Base-by-base conservation (phyloP, 2,113 vertebrate species). In the Symphodus melops region DNA sequence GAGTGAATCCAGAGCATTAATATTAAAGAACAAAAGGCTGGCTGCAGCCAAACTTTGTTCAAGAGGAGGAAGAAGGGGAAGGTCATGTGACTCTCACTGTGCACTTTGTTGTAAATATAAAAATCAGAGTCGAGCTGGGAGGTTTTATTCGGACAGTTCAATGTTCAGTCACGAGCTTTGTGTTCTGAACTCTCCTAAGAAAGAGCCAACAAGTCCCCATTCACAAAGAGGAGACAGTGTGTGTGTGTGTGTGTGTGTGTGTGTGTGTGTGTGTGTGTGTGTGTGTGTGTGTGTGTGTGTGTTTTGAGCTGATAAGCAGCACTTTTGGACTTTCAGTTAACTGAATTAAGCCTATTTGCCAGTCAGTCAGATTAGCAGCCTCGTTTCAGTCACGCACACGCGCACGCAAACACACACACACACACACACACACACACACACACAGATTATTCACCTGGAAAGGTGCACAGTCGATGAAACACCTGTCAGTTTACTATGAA, bases 221-320 rank as follows among this genome's bases (percentile, higher is more conserved):
- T 6, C 19, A 51, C 19, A n/a, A n/a, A n/a, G n/a, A n/a, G n/a
- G n/a, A n/a, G n/a, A n/a, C n/a, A n/a, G 53, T 28, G 53, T 28
- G 21, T 55, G 53, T 55, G 23, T 55, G 52, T 53, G 53, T 28
- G 53, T 28, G 21, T 55, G 53, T 55, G 23, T 55, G 52, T 53
- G 52, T 53, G 10, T 54, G 21, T 54, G 1, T 12, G 52, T 25
- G 21, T 23, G 20, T 25, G 11, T 53, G 21, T 53, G 21, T 14
- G 12, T 53, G 11, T 25, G 20, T 54, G 52, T 57, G 55, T 57
- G 55, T 57, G 28, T 57, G 16, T 10, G 25, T 57, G 28, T 36
- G 54, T 13, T 51, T 20, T 51, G 19, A 51, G 17, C 48, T 51
- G 48, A 51, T 51, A 51, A 51, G 48, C 48, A 51, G 48, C 48